Evolutionary conservation across 2,888 invertebrate species (phyloP), one percentile per base, ranked within the genome.

Genomic region (Melangyna quadrimaculata): DNA sequence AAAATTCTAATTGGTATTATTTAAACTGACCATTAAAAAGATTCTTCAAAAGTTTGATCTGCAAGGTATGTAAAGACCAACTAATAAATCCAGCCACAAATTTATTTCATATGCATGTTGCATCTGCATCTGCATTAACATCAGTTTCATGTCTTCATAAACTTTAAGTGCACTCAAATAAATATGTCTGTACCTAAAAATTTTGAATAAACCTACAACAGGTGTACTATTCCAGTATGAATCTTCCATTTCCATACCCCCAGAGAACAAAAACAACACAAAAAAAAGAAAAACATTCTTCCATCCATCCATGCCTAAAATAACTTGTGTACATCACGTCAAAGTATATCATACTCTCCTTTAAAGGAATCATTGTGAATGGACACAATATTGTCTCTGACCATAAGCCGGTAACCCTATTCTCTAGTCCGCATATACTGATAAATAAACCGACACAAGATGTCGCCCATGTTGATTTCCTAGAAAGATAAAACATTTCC

Each of bases 391-490:
- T 57, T 35, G 48, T 71, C 78, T 71, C 9, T 35, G 61, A 53
- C 61, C 14, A 43, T 17, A 14, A 73, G 40, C 35, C 8, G 71
- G 22, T 67, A 67, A 35, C 48, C 19, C 22, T 35, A 35, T 67
- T 35, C 22, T 37, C 14, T 48, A 14, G 17, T 35, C 32, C 45
- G 32, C 12, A 61, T 5, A 69, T 40, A 5, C 48, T 37, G 17
- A 19, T 37, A 67, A 24, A 27, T 74, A 37, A 22, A 45, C 67
- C 29, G 35, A 73, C 63, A 80, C 57, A 78, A 78, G 67, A 73
- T 71, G 59, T 67, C 71, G 43, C 77, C 29, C 63, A 72, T 82
- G 78, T 69, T 82, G 63, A 69, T 82, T 78, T 82, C 78, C 72
- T 78, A 22, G 29, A 63, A 63, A 69, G 71, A 82, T 78, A 69